Base-by-base conservation (phyloP, 2,888 invertebrate species). In the Dasysyrphus tricinctus region DNA sequence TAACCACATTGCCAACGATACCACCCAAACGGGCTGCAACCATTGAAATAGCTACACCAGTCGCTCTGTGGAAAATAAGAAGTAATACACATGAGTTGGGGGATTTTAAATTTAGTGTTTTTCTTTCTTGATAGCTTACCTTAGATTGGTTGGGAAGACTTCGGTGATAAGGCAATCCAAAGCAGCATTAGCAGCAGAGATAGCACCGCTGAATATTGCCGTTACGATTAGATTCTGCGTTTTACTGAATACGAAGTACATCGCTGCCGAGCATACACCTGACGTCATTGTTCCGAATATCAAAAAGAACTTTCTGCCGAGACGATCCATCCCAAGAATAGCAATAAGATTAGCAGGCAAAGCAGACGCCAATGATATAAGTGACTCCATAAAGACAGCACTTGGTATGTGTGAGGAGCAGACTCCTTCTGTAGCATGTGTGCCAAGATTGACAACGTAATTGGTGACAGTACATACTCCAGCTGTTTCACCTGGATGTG, bases 81-180 rank as follows among this genome's bases (percentile, higher is more conserved):
- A 39, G 2, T 24, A 11, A 54, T 16, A 37, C 14, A 42, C 9
- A 42, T 72, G 3, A 75, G 14, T 4, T 61, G 29, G 14, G 24
- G 0, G 5, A 19, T 12, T 59, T n/a, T 3, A 24, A 11, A 3
- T 42, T 11, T 39, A 4, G n/a, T n/a, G 47, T 24, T 47, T 47
- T 19, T 8, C 24, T 24, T 3, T 24, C n/a, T 24, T 24, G 24
- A 24, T 65, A 49, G 74, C 16, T 83, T 93, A 96, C 96, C 97
- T 95, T 90, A 98, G 94, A 93, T 97, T 96, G 54, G 98, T 98
- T 44, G 98, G 98, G 92, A 98, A 98, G 85, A 98, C 96, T 93
- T 98, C 98, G 32, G 97, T 97, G 91, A 97, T 97, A 89, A 98
- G 95, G 91, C 98, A 98, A 93, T 98, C 98, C 87, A 98, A 94